Conservation (phyloP, 2,797 vertebrate species). For the Scolopax bukidnonensis region DNA sequence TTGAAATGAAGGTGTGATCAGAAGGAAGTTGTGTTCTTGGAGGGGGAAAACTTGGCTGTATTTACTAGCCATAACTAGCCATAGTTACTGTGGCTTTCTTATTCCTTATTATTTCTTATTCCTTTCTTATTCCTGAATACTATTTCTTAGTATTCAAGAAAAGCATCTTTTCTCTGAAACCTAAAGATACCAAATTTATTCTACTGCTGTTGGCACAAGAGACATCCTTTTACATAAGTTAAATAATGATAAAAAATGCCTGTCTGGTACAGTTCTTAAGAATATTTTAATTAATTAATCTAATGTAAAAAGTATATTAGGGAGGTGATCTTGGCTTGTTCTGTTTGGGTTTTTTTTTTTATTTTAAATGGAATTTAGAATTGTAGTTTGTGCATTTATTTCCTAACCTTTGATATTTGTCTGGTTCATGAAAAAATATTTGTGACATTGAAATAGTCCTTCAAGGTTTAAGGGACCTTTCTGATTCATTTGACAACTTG, state of each 20-base stretch:
- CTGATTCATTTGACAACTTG: neutral
- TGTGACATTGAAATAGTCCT: neutral
- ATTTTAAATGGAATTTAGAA: neutral
- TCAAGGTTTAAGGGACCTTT: neutral
- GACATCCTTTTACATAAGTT: neutral
- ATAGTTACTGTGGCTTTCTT: neutral
- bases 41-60: neutral
- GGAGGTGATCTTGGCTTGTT: neutral
- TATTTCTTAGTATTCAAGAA: neutral
- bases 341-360: accelerated
- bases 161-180: neutral
- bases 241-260: neutral
- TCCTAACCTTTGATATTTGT: neutral
- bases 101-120: too few relatives aligned
- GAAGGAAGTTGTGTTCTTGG: neutral
- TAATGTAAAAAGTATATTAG: neutral
- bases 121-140: neutral
- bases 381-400: neutral
- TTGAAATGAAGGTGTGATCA: neutral
- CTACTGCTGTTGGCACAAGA: neutral
- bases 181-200: neutral
- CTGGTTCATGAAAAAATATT: neutral
- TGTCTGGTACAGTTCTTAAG: neutral
- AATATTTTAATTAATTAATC: neutral
- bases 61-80: neutral